Conservation (phyloP, 2,888 invertebrate species). For the Catocala sponsa region DNA sequence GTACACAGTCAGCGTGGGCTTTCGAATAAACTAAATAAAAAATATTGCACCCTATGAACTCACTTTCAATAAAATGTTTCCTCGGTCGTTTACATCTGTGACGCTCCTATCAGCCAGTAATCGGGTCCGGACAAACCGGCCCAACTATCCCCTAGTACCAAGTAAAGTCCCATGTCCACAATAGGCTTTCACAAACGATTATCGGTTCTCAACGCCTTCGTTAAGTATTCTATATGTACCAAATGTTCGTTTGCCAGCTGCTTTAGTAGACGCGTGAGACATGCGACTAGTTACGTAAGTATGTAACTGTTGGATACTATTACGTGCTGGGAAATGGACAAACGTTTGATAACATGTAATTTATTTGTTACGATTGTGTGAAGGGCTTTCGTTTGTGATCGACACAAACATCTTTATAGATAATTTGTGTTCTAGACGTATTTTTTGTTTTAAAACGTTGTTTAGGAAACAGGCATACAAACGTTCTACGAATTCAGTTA, state of each 20-base stretch:
- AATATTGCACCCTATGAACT: not conserved
- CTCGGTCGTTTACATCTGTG: slow-evolving; percentile 34
- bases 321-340: slow-evolving; percentile 29
- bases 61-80: slow-evolving; percentile 23
- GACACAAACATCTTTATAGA: slow-evolving; percentile 41
- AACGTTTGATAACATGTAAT: slow-evolving; percentile 48
- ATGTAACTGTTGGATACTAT: slow-evolving; percentile 37
- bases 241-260: slow-evolving; percentile 27
- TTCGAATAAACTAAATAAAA: not conserved
- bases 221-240: slow-evolving; percentile 30
- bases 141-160: slow-evolving; percentile 11
- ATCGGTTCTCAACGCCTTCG: slow-evolving; percentile 34
- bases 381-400: slow-evolving; percentile 37
- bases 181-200: slow-evolving; percentile 28
- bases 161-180: slow-evolving; percentile 22
- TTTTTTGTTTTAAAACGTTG: not conserved
- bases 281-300: slow-evolving; percentile 47
- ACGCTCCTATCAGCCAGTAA: slow-evolving; percentile 26
- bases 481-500: not conserved
- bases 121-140: slow-evolving; percentile 30
- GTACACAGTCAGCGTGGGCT: too few species aligned
- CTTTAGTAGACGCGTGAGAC: slow-evolving; percentile 32
- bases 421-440: slow-evolving; percentile 14
- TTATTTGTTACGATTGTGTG: slow-evolving; percentile 40
- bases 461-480: not conserved